Conservation (phyloP, 2,797 vertebrate species). For the Phyllotis vaccarum region DNA sequence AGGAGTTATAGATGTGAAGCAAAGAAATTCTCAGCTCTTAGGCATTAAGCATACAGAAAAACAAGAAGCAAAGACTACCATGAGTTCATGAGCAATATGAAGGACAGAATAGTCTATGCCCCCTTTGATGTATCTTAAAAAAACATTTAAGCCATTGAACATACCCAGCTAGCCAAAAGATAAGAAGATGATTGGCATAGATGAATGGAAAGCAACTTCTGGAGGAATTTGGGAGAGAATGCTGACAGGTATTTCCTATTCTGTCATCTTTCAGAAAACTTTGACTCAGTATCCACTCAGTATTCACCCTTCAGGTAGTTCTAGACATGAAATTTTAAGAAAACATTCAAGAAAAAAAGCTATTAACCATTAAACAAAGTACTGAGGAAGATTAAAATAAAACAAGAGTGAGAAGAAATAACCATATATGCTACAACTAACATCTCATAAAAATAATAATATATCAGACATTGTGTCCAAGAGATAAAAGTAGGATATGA, state of each 20-base stretch:
- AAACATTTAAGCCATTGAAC: not conserved
- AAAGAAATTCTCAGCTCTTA: not conserved
- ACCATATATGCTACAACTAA: not conserved
- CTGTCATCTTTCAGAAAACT: not conserved
- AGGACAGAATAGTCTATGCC: not conserved
- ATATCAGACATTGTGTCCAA: not conserved
- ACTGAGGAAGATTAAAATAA: not conserved
- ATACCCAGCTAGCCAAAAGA: not conserved
- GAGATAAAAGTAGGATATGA: not conserved
- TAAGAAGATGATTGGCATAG: not conserved
- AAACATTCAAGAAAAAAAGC: not conserved
- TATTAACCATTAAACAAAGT: not conserved
- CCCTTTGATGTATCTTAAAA: not conserved
- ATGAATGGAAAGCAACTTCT: not conserved
- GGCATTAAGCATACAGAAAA: not conserved
- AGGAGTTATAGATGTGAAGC: not conserved
- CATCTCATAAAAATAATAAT: not conserved
- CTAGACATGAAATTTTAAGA: not conserved
- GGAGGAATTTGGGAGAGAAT: not conserved
- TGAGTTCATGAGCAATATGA: not conserved
- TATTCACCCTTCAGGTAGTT: not conserved
- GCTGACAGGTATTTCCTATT: not conserved
- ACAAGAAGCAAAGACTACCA: not conserved
- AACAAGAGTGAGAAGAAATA: not conserved
- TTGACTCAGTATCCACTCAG: not conserved